Conservation (phyloP, 2,113 vertebrate species). For the Rhynchopsitta pachyrhyncha region DNA sequence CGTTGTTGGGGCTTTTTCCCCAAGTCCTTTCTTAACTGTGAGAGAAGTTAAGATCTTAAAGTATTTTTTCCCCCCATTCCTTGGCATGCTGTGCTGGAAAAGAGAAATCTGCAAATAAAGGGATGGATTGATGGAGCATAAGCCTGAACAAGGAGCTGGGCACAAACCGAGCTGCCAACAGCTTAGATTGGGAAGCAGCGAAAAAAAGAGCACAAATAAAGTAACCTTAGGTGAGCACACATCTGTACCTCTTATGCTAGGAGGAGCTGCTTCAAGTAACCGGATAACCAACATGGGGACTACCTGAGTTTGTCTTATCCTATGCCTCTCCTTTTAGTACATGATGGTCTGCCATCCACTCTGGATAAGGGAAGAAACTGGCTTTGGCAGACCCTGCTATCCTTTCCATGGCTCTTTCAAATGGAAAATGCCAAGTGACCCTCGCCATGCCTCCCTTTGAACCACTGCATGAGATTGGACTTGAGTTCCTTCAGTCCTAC, state of each 20-base stretch:
- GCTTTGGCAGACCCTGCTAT: neutral
- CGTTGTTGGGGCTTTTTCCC: neutral
- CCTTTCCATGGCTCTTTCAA: neutral
- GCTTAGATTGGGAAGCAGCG: neutral
- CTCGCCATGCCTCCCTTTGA: neutral
- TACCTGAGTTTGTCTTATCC: neutral
- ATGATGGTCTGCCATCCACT: neutral
- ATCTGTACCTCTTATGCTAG: neutral
- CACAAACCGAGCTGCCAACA: neutral
- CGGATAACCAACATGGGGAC: neutral
- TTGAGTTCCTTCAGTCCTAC: neutral
- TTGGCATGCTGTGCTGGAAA: neutral
- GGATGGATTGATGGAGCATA: neutral
- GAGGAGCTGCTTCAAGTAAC: neutral
- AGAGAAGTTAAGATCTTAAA: neutral
- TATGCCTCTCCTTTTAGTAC: neutral
- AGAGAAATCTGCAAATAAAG: neutral
- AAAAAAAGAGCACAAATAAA: neutral
- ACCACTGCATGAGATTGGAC: fast-evolving
- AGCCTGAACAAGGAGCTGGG: neutral
- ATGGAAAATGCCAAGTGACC: fast-evolving
- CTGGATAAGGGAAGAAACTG: neutral
- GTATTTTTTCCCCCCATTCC: neutral
- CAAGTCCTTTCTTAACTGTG: neutral
- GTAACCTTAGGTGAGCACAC: neutral